These are phyloP conservation scores for Pilophorus perplexus DNA, from an alignment of 2,888 invertebrate species.

Conservation along the genomic window DNA sequence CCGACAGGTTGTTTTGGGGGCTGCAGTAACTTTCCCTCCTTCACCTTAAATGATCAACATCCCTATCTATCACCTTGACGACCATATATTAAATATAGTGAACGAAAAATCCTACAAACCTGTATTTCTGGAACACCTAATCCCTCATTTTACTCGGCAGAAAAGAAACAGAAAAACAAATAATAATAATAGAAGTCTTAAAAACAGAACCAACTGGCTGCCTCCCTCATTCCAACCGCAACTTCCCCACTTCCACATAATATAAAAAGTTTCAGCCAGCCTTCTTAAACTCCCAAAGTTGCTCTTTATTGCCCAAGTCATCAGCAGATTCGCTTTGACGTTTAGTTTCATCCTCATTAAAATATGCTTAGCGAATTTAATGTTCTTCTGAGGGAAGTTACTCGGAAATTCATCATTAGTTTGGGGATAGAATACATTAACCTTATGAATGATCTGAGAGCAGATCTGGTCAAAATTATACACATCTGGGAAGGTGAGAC, in stretches of 20 bases:
- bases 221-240: conserved; percentile 8
- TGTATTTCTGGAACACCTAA: too few species aligned
- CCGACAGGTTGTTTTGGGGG: too few species aligned
- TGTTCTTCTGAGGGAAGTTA: neutral
- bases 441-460: too few species aligned
- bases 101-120: too few species aligned
- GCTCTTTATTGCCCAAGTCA: conserved; percentile 40
- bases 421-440: neutral
- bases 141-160: too few species aligned
- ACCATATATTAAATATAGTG: too few species aligned
- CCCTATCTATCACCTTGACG: too few species aligned
- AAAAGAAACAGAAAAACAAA: conserved; percentile 29
- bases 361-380: conserved; percentile 40
- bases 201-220: conserved; percentile 38
- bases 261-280: conserved; percentile 35
- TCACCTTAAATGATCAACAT: too few species aligned
- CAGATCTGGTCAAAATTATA: too few species aligned
- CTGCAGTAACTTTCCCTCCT: too few species aligned
- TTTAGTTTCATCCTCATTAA: conserved; percentile 38
- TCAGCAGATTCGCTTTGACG: conserved; percentile 40
- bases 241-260: conserved; percentile 37
- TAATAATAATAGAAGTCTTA: conserved; percentile 40
- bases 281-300: conserved; percentile 36
- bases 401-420: neutral
- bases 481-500: too few species aligned